Evolutionary conservation across 1,140 invertebrate genomes (phyloP).

Genomic region (Chelonus insularis): DNA sequence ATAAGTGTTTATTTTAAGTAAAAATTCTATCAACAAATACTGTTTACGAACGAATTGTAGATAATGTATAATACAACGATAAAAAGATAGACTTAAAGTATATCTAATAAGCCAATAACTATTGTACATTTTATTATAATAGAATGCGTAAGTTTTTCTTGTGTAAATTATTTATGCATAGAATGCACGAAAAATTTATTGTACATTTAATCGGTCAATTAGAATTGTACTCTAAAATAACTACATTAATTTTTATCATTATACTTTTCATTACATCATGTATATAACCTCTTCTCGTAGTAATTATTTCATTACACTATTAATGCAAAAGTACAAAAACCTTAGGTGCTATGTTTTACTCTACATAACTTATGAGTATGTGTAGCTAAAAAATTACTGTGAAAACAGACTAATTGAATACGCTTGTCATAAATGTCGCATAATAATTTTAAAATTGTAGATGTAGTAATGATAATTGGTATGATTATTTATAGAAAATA

Average conservation of each 20-base stretch:
- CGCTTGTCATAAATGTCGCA: neutral
- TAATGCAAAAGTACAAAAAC: constrained; percentile 60
- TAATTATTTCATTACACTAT: constrained; percentile 48
- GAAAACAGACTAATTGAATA: neutral
- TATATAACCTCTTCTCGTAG: constrained; percentile 48
- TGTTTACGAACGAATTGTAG: constrained; percentile 46
- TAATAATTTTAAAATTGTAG: no score
- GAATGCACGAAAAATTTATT: constrained; percentile 22
- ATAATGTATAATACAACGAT: constrained; percentile 50
- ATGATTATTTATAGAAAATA: no score
- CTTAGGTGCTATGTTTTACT: constrained; percentile 61
- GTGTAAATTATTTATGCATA: constrained; percentile 42
- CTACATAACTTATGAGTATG: constrained; percentile 44
- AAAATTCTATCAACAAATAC: constrained; percentile 42
- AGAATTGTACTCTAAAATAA: no score
- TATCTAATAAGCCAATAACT: constrained; percentile 40
- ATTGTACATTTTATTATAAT: constrained; percentile 37
- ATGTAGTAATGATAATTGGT: no score
- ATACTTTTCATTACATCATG: constrained; percentile 27
- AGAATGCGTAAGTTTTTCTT: constrained; percentile 34
- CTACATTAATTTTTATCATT: constrained; percentile 37
- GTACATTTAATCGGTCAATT: neutral
- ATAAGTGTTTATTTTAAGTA: constrained; percentile 42
- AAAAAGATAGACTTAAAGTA: constrained; percentile 32
- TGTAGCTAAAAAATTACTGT: neutral